A percentile compares a stretch with the other conserved stretches of the same genome.
Conservation (phyloP, 2,888 invertebrate genomes). For the Cataglyphis rosenhaueri region DNA sequence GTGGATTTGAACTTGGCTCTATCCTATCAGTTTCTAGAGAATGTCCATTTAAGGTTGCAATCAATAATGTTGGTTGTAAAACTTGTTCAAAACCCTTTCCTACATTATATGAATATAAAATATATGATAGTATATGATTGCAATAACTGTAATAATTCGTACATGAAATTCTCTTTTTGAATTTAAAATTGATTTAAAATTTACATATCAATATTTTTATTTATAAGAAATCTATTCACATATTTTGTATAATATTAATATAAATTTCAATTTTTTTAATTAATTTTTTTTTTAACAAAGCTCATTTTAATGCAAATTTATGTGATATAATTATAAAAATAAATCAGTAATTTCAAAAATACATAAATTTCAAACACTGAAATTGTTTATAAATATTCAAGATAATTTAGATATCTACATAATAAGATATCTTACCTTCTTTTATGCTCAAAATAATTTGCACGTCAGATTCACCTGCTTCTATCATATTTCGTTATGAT, state of each 20-base stretch:
- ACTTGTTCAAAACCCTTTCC: slow-evolving; percentile 88
- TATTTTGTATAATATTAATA: neutral
- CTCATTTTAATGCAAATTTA: neutral
- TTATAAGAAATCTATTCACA: slow-evolving; percentile 17
- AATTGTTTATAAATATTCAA: neutral
- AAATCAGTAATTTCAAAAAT: neutral
- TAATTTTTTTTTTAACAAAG: neutral
- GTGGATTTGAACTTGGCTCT: slow-evolving; percentile 87
- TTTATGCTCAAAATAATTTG: slow-evolving; percentile 90
- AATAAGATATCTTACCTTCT: slow-evolving; percentile 86
- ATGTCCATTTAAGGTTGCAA: slow-evolving; percentile 89
- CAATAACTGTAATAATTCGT: neutral
- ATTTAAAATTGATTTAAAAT: neutral
- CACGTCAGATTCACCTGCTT: slow-evolving; percentile 88
- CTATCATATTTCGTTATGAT: slow-evolving; percentile 86
- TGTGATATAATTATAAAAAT: neutral
- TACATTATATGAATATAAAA: slow-evolving; percentile 73
- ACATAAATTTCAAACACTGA: neutral
- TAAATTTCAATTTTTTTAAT: neutral
- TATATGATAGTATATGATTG: neutral
- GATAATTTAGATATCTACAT: neutral
- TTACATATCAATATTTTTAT: neutral
- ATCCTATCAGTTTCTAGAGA: slow-evolving; percentile 90
- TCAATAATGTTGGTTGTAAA: slow-evolving; percentile 87
- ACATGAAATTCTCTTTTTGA: neutral